These are phyloP conservation scores for Syrista parreyssii DNA, from an alignment of 2,888 invertebrate genomes.

Conservation along the genomic window DNA sequence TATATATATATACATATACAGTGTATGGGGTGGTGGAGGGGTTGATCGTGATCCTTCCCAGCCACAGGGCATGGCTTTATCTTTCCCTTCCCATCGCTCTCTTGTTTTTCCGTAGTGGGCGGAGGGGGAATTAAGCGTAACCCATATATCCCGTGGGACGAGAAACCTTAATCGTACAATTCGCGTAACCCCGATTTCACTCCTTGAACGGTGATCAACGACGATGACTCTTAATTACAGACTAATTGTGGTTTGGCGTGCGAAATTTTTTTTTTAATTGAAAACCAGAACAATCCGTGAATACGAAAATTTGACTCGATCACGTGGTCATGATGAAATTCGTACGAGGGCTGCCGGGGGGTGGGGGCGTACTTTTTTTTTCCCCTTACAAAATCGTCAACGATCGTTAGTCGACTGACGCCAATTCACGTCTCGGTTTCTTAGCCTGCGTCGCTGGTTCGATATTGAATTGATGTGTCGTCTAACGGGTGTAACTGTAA, in stretches of 20 bases:
- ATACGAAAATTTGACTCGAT: background rate
- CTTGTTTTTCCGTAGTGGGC: background rate
- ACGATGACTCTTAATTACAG: background rate
- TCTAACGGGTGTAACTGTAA: background rate
- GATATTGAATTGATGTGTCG: background rate
- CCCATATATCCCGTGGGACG: background rate
- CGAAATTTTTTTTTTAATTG: background rate
- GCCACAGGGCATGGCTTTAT: background rate
- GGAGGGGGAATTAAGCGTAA: background rate
- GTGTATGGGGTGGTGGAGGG: background rate
- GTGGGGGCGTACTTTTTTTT: background rate
- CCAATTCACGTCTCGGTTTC: background rate
- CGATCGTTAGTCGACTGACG: background rate
- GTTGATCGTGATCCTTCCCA: background rate
- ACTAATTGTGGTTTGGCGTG: background rate
- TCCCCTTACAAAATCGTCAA: background rate
- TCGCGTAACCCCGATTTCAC: background rate
- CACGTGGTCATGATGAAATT: background rate
- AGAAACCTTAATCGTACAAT: background rate
- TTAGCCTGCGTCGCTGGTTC: background rate
- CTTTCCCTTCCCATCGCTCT: background rate
- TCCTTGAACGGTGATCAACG: background rate
- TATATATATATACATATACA: too few relatives aligned
- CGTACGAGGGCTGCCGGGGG: background rate
- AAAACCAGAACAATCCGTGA: background rate